A percentile compares a stretch with the other conserved stretches of the same genome.
Evolutionary conservation across 2,113 vertebrate genomes (phyloP).

Genomic region (Perccottus glenii): DNA sequence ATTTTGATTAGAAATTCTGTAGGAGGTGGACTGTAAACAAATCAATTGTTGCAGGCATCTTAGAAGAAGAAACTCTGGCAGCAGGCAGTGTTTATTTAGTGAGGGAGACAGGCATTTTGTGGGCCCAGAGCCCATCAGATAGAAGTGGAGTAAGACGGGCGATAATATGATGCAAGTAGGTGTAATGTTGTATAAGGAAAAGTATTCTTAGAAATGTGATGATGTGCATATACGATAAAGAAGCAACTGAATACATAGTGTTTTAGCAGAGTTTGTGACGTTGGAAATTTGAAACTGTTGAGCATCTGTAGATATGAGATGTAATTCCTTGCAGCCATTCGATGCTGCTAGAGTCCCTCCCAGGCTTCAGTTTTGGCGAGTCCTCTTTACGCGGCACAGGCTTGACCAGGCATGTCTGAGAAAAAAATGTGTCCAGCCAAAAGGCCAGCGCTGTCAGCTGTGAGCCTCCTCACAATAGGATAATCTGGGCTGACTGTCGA

Average conservation of each 20-base stretch:
- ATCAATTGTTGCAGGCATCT: constrained; percentile 4
- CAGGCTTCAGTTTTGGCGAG: constrained; percentile 44
- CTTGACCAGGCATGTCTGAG: constrained; percentile 50
- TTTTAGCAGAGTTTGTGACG: too few relatives aligned
- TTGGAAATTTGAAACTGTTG: too few relatives aligned
- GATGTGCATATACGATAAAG: not conserved
- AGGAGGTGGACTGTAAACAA: constrained; percentile 6
- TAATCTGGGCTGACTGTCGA: constrained; percentile 65
- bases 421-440: constrained; percentile 54
- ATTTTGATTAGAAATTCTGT: constrained; percentile 4
- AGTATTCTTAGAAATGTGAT: not conserved
- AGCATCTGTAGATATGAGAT: not conserved
- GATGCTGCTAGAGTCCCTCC: constrained; percentile 20
- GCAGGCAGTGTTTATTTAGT: not conserved
- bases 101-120: constrained; percentile 11
- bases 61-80: constrained; percentile 6
- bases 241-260: too few relatives aligned
- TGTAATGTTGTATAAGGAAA: constrained; percentile 6
- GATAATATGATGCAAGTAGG: constrained; percentile 11
- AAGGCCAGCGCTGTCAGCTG: constrained; percentile 66
- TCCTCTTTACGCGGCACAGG: constrained; percentile 43
- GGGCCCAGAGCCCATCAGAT: constrained; percentile 9
- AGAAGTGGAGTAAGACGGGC: constrained; percentile 5
- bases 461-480: constrained; percentile 49
- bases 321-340: constrained; percentile 15